Evolutionary conservation across 2,888 invertebrate species (phyloP).

Genomic region (Branchellion lobata): DNA sequence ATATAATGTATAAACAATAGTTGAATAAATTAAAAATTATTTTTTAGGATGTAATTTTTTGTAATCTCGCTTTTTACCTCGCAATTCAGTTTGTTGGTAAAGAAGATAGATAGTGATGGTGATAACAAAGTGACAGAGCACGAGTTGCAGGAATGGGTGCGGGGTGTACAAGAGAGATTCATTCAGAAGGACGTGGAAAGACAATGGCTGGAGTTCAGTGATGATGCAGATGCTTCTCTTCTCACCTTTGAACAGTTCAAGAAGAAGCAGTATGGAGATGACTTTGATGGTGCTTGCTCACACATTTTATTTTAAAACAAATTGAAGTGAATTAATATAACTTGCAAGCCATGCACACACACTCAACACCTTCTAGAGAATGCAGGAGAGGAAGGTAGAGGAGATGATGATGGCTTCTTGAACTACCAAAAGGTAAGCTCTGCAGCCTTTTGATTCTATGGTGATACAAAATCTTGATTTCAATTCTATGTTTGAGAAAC

Average conservation of each 20-base stretch:
- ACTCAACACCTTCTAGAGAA: too few species aligned
- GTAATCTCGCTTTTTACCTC: too few species aligned
- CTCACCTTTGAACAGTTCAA: constrained; percentile 80
- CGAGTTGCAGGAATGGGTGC: constrained; percentile 93
- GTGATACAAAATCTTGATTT: not conserved
- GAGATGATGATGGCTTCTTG: not conserved
- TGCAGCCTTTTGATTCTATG: too few species aligned
- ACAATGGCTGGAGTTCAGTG: constrained; percentile 88
- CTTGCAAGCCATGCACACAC: not conserved
- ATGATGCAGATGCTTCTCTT: constrained; percentile 68
- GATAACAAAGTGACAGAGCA: constrained; percentile 68
- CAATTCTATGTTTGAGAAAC: not conserved
- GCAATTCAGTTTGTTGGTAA: constrained; percentile 65
- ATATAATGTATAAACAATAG: too few species aligned
- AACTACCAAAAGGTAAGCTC: not conserved
- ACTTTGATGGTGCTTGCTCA: constrained; percentile 25
- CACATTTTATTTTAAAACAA: not conserved
- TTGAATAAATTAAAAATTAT: too few species aligned
- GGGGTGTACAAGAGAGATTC: constrained; percentile 87
- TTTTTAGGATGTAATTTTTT: too few species aligned
- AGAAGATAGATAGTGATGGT: constrained; percentile 77
- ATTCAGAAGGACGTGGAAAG: constrained; percentile 86
- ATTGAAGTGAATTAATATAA: too few species aligned
- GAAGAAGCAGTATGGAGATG: constrained; percentile 77
- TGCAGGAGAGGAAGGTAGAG: too few species aligned